A percentile compares a stretch with the other conserved stretches of the same genome.
These are phyloP conservation scores for Hyles vespertilio DNA, from an alignment of 1,140 invertebrate genomes.

Conservation along the genomic window DNA sequence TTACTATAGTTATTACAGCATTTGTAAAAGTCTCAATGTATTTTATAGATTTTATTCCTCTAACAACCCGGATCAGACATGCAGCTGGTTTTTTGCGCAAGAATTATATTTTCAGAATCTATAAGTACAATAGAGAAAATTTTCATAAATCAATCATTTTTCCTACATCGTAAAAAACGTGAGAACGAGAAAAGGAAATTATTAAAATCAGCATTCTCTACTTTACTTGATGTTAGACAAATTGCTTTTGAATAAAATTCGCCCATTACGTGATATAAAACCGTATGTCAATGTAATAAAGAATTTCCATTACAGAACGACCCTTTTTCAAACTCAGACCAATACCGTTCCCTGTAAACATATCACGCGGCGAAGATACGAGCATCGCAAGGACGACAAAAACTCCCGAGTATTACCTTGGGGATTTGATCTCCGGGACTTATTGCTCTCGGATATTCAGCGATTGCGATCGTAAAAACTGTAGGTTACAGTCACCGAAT, in stretches of 20 bases:
- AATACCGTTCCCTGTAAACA: conserved; percentile 61
- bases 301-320: conserved; percentile 53
- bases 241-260: not conserved
- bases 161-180: too few species aligned
- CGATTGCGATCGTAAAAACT: conserved; percentile 90
- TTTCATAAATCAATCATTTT: too few species aligned
- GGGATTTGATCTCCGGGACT: conserved; percentile 90
- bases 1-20: too few species aligned
- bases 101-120: too few species aligned
- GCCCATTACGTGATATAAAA: not conserved
- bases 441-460: conserved; percentile 93
- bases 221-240: too few species aligned
- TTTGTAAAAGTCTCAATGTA: too few species aligned
- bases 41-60: too few species aligned
- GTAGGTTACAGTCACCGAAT: conserved; percentile 92
- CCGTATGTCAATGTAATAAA: conserved; percentile 11
- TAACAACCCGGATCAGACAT: too few species aligned
- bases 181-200: too few species aligned
- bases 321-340: conserved; percentile 70
- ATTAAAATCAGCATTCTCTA: too few species aligned
- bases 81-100: too few species aligned
- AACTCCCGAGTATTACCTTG: conserved; percentile 81
- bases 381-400: conserved; percentile 54
- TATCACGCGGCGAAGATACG: conserved; percentile 64
- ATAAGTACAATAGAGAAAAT: too few species aligned